Conservation (phyloP, 2,797 vertebrate genomes). For the Onychomys arenicola region DNA sequence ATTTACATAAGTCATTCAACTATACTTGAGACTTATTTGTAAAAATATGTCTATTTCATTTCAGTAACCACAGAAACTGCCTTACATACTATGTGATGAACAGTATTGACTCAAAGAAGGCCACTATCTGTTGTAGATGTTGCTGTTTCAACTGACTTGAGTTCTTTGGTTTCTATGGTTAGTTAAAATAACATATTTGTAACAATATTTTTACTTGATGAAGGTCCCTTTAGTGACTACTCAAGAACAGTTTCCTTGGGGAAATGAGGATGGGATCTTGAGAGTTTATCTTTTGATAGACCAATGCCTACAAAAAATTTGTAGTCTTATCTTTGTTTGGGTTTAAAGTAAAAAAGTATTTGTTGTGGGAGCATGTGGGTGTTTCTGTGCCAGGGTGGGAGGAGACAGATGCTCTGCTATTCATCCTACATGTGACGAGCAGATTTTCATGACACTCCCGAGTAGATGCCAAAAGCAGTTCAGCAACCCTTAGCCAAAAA, state of each 20-base stretch:
- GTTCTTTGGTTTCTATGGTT: background rate
- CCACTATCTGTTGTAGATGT: background rate
- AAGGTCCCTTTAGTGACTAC: background rate
- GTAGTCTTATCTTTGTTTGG: accelerated
- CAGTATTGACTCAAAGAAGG: background rate
- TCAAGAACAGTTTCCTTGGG: background rate
- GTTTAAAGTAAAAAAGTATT: background rate
- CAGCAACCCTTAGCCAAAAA: accelerated
- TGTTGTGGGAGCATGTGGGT: background rate
- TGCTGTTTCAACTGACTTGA: background rate
- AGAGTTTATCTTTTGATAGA: background rate
- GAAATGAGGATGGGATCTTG: background rate
- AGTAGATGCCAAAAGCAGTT: background rate
- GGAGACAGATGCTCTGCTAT: no score
- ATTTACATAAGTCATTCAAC: background rate
- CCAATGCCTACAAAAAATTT: background rate
- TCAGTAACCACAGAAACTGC: background rate
- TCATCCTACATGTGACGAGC: no score
- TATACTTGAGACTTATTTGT: background rate
- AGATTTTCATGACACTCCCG: background rate
- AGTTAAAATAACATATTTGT: background rate
- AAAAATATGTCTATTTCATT: background rate
- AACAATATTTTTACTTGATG: background rate
- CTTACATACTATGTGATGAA: background rate
- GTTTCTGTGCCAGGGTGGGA: no score